A percentile compares a stretch with the other conserved stretches of the same genome.
Evolutionary conservation across 2,797 vertebrate species (phyloP).

Genomic region (Diceros bicornis): DNA sequence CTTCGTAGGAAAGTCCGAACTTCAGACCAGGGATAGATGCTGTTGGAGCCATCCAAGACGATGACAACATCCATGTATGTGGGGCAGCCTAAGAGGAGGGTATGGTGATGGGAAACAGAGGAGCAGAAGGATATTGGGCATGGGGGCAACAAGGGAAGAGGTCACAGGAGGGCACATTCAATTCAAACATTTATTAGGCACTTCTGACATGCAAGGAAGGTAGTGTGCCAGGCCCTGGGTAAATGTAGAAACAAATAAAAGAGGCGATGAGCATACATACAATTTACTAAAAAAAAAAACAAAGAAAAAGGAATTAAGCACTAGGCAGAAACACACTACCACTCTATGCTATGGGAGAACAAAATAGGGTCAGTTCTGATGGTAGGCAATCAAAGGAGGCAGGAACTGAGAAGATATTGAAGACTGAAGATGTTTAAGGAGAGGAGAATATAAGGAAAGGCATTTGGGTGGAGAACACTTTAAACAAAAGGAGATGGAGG

Average conservation of each 20-base stretch:
- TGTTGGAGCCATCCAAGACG: slow-evolving; percentile 97
- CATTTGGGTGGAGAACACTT: not conserved
- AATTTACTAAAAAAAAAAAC: not conserved
- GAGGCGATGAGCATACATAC: not conserved
- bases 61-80: slow-evolving; percentile 98
- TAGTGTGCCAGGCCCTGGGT: not conserved
- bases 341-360: not conserved
- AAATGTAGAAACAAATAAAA: not conserved
- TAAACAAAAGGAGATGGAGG: not conserved
- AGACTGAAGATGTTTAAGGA: not conserved
- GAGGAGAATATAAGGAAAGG: not conserved
- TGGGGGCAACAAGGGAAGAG: not conserved
- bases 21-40: slow-evolving; percentile 98
- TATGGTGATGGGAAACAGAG: not conserved
- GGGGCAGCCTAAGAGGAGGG: slow-evolving; percentile 92
- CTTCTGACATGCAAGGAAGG: not conserved
- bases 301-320: not conserved
- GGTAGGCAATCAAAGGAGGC: not conserved
- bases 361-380: not conserved
- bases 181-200: not conserved
- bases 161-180: not conserved
- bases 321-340: not conserved
- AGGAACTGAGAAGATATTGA: not conserved
- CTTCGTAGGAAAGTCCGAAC: slow-evolving; percentile 98
- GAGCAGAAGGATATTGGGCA: not conserved